A percentile compares a stretch with the other conserved stretches of the same genome.
phyloP scores from a whole-genome alignment of 2,113 vertebrate genomes.

The Aptenodytes forsteri region DNA sequence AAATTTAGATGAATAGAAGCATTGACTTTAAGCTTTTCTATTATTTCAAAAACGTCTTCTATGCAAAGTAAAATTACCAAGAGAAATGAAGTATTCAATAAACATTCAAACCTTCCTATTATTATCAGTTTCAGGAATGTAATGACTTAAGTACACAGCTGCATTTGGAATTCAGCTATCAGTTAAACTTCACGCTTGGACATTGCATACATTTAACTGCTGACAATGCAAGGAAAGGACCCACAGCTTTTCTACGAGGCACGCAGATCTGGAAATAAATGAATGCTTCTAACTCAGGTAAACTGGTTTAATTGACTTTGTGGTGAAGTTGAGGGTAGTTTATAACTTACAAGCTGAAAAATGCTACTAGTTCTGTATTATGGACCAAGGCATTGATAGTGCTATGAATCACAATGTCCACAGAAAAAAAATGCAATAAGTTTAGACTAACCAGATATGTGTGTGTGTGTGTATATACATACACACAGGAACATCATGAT shows the following conservation, averaged over 20 bases:
- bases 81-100: neutral
- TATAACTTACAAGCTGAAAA: neutral
- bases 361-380: neutral
- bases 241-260: neutral
- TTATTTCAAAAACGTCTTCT: neutral
- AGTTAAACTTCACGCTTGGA: neutral
- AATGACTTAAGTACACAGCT: neutral
- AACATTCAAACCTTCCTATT: neutral
- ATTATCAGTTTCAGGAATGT: neutral
- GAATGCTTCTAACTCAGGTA: neutral
- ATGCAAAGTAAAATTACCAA: neutral
- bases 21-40: neutral
- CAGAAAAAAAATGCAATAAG: neutral
- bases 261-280: neutral
- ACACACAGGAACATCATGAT: neutral
- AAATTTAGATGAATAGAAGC: neutral
- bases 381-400: neutral
- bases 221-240: neutral
- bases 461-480: too few species aligned
- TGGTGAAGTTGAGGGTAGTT: neutral
- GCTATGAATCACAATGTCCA: neutral
- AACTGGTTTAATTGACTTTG: neutral
- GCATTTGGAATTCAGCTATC: neutral
- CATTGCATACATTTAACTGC: neutral
- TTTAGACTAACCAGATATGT: neutral